Percentiles rank a stretch among this genome's conserved stretches.
phyloP scores from a whole-genome alignment of 35 echinoderm and acorn worm genomes.

The Chiridota heheva region DNA sequence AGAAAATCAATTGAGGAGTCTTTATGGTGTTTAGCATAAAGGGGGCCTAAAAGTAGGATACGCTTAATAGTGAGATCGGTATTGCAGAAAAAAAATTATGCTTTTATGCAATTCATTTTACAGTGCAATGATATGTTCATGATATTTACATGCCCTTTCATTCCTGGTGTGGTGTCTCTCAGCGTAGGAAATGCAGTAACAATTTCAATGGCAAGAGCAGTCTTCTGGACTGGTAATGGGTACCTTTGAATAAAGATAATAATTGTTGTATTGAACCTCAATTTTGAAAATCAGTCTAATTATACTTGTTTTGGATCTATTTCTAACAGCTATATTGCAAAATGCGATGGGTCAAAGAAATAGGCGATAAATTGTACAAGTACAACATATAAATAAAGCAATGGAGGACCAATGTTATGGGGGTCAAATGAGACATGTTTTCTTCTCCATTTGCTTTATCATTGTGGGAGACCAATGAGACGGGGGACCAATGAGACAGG shows the following conservation, averaged over 20 bases:
- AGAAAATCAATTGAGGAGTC: no score
- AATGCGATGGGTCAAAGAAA: neutral
- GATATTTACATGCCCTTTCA: neutral
- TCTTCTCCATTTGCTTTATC: no score
- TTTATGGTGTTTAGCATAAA: no score
- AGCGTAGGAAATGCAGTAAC: neutral
- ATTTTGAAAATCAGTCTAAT: no score
- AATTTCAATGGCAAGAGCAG: neutral
- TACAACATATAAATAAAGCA: neutral
- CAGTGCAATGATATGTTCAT: neutral
- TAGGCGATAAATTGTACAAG: neutral
- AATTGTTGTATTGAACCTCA: no score
- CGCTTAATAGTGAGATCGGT: no score
- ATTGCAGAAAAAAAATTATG: no score
- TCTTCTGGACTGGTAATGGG: neutral
- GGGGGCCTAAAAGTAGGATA: no score
- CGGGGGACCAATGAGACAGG: no score
- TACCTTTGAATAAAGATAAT: neutral
- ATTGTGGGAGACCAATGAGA: no score
- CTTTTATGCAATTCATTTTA: no score
- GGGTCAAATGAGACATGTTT: neutral
- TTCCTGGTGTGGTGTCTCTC: neutral
- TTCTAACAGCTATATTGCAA: neutral
- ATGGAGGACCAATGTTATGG: neutral
- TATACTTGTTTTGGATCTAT: neutral